Conservation (phyloP, 1,140 invertebrate species). For the Drosophila nigrodunni region DNA sequence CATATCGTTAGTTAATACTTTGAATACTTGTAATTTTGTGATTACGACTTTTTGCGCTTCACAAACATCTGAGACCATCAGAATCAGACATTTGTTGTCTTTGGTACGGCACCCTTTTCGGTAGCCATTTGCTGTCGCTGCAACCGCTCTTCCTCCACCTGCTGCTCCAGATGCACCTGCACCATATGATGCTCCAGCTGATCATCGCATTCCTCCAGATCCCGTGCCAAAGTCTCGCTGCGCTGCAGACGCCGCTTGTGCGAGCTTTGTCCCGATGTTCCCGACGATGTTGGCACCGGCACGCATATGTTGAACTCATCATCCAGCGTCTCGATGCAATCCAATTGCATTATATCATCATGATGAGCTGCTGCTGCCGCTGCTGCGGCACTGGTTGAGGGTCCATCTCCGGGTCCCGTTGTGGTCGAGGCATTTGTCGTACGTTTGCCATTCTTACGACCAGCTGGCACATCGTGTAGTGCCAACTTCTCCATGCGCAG, state of each 20-base stretch:
- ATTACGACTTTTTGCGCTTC: constrained; percentile 63
- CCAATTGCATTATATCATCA: constrained; percentile 28
- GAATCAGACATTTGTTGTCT: constrained; percentile 70
- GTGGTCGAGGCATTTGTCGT: background rate
- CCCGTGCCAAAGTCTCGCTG: constrained; percentile 74
- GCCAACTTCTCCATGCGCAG: constrained; percentile 63
- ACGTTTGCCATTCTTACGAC: constrained; percentile 46
- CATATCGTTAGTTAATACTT: background rate
- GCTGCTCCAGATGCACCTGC: constrained; percentile 41
- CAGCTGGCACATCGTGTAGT: constrained; percentile 66
- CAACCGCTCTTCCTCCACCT: constrained; percentile 11
- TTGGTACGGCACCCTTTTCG: constrained; percentile 61
- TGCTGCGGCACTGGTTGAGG: constrained; percentile 67
- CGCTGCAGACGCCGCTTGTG: constrained; percentile 65
- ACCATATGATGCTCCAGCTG: constrained; percentile 54
- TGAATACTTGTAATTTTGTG: constrained; percentile 4
- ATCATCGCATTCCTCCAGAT: constrained; percentile 59
- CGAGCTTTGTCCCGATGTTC: background rate
- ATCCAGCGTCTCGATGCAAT: constrained; percentile 65
- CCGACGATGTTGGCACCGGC: constrained; percentile 39
- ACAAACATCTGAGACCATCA: constrained; percentile 77
- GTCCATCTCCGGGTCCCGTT: constrained; percentile 40
- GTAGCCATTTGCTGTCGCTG: constrained; percentile 8
- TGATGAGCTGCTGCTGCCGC: constrained; percentile 37
- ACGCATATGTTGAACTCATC: constrained; percentile 68